Evolutionary conservation across 2,797 vertebrate genomes (phyloP), one percentile per base, ranked within the genome.

Genomic region (Mormyrus proboscirostris): DNA sequence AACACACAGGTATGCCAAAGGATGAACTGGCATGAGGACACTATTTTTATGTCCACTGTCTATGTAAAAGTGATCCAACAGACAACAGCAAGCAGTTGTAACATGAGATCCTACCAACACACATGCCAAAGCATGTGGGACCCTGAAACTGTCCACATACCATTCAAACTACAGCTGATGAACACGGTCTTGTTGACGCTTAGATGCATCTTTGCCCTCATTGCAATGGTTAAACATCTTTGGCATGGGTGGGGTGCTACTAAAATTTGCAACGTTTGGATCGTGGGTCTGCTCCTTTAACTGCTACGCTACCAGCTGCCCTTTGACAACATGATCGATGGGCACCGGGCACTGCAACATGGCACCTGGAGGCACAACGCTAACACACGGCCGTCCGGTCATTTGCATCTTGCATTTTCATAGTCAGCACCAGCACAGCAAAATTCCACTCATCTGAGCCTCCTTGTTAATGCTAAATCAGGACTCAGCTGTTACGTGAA

Each of bases 361-460:
- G 49, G 49, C 9, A 25, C 49, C 41, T 6, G 22, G 49, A 4
- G 82, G 94, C 92, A 92, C 65, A 16, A 89, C 90, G 86, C 57
- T 51, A 76, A 88, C 0, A 14, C 59, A 82, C 12, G 82, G 76
- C 14, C 65, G 0, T 16, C 83, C 4, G 12, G n/a, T 47, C 83
- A 14, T 85, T 51, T 85, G 44, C 83, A 85, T 85, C 25, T 85
- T 51, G 4, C 25, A 85, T 49, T 85, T 51, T 51, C 83, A 49
- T 51, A 51, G 44, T 51, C 83, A 49, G 47, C 83, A 49, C 83
- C 83, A 85, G 44, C 83, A 50, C 83, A 85, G 83, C 83, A 85
- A 44, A 44, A 49, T 33, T 85, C 22, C 22, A 5, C 44, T 29
- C 83, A 51, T 25, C 47, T 25, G 44, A 85, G n/a, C 83, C 83